Base-by-base conservation (phyloP, 2,113 vertebrate species). In the Actinemys pallida region DNA sequence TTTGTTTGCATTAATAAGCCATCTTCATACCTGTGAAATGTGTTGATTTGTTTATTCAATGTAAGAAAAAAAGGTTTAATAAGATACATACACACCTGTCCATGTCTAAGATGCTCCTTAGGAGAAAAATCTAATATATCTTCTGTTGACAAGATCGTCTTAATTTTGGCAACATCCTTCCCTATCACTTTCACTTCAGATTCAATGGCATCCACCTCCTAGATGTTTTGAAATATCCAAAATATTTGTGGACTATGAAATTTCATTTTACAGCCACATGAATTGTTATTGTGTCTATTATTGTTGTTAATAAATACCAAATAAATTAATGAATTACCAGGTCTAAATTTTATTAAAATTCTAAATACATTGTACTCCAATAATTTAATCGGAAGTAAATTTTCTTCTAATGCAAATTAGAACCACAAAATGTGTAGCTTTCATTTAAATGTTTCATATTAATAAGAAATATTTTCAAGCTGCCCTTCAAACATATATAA, bases 181-280 rank as follows among this genome's bases (percentile, higher is more conserved):
- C 99, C 99, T 98, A 99, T 98, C 56, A 65, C 95, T 88, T 98
- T 99, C 83, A 99, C 98, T 62, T 99, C 99, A 2, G 94, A 98
- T 98, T 99, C 99, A 31, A 99, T 99, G 79, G 98, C 98, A 57
- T 98, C 98, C 94, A 99, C 94, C 94, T 99, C 99, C 99, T 99
- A 93, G n/a, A 94, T 94, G 81, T 97, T 96, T 52, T 84, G 24
- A 75, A 97, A 95, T 10, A 97, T 85, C 87, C 88, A 93, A 2
- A 91, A 0, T 52, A 90, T 92, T 93, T 85, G 16, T 47, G 75
- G 47, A 53, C 42, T 78, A 72, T 5, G 42, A 24, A 47, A 78
- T 78, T 45, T 45, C 12, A 78, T 47, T 45, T 27, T 78, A 47
- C 75, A 27, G 10, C 7, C 45, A 78, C 25, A 47, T 78, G 24